A percentile compares a stretch with the other conserved stretches of the same genome.
Evolutionary conservation across 2,797 vertebrate genomes (phyloP).

Genomic region (Thamnophis elegans): DNA sequence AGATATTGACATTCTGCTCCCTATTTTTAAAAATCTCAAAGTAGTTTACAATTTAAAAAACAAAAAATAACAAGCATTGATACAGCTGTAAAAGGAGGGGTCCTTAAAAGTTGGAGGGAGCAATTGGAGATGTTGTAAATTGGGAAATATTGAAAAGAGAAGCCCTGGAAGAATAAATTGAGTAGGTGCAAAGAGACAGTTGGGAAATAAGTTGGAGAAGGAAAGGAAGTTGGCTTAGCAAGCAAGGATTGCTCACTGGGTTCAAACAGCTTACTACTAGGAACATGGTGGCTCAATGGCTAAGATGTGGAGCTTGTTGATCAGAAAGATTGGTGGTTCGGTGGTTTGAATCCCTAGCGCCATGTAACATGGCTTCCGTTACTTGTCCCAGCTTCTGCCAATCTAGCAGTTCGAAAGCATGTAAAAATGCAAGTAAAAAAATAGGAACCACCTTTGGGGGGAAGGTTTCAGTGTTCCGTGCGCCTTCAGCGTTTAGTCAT

Average conservation of each 20-base stretch:
- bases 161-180: background rate
- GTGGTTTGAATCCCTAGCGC: no score
- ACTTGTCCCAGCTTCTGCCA: no score
- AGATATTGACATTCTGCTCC: background rate
- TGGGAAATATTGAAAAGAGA: background rate
- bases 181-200: background rate
- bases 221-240: background rate
- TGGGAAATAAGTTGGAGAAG: background rate
- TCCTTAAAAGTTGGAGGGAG: background rate
- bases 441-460: no score
- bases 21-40: background rate
- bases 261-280: background rate
- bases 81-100: background rate
- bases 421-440: no score
- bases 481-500: no score
- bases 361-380: no score
- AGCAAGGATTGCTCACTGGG: background rate
- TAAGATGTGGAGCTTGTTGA: no score
- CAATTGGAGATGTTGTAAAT: background rate
- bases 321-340: no score
- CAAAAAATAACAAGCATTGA: background rate
- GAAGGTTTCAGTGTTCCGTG: no score
- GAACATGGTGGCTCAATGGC: no score
- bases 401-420: no score
- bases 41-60: background rate